Conservation (phyloP, 1,140 invertebrate genomes). For the Samia ricini region DNA sequence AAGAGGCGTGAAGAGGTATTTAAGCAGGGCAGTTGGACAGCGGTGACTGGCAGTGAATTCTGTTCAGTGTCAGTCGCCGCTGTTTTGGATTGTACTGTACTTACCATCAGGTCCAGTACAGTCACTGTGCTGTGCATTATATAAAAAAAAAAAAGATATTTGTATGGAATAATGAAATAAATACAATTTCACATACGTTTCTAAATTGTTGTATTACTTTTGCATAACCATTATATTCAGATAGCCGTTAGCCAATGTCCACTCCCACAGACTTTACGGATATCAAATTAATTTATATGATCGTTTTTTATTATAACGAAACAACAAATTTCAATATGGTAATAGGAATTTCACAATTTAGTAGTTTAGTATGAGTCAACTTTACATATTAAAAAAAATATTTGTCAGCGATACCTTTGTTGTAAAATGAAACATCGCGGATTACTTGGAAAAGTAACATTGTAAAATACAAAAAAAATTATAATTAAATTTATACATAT, state of each 20-base stretch:
- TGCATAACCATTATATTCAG: background rate
- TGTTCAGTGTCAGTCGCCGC: too few relatives aligned
- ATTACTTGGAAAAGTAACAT: background rate
- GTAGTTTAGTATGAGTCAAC: background rate
- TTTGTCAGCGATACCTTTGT: background rate
- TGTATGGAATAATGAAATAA: too few relatives aligned
- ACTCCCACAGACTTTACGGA: constrained; percentile 17
- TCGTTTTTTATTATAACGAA: constrained; percentile 9
- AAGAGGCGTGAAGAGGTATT: too few relatives aligned
- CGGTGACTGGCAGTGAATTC: too few relatives aligned
- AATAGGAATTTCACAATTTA: background rate
- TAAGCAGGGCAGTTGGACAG: too few relatives aligned
- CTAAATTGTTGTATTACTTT: background rate
- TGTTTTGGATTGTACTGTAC: too few relatives aligned
- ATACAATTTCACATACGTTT: too few relatives aligned
- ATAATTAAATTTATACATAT: too few relatives aligned
- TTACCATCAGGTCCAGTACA: too few relatives aligned
- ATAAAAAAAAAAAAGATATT: too few relatives aligned
- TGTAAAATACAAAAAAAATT: too few relatives aligned
- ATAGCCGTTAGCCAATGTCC: background rate
- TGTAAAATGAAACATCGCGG: background rate
- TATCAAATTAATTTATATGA: constrained; percentile 3
- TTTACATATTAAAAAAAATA: background rate
- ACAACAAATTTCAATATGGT: constrained; percentile 9
- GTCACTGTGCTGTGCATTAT: too few relatives aligned